Conservation (phyloP, 64 coral and sea anemone species). For the Dendronephthya gigantea region DNA sequence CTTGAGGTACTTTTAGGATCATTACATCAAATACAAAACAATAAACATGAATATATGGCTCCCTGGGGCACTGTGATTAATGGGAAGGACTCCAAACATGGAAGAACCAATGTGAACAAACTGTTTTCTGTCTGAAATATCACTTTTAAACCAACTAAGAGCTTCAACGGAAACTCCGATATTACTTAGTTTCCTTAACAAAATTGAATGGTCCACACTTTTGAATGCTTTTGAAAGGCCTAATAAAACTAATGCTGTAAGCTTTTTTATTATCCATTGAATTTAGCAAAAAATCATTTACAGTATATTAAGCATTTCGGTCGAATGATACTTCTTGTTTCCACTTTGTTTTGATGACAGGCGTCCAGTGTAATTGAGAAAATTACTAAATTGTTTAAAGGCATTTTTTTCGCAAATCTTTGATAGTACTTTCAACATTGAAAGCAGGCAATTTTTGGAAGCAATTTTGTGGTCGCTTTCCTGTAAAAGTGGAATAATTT, state of each 20-base stretch:
- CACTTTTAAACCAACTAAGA: too few relatives aligned
- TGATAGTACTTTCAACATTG: not conserved
- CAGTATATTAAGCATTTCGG: too few relatives aligned
- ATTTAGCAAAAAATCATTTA: too few relatives aligned
- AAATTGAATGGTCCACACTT: not conserved
- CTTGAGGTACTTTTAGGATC: too few relatives aligned
- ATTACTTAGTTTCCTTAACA: not conserved
- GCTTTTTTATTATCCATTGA: not conserved
- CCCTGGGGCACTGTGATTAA: not conserved
- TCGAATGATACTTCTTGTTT: not conserved
- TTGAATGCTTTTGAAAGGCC: slow-evolving; percentile 1
- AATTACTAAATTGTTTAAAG: not conserved
- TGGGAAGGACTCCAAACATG: not conserved
- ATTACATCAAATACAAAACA: not conserved
- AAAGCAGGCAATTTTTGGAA: not conserved
- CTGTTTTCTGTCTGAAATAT: too few relatives aligned
- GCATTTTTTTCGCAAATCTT: not conserved
- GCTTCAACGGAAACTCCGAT: too few relatives aligned
- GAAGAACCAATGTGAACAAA: too few relatives aligned
- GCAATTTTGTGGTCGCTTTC: not conserved
- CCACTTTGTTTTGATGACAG: not conserved
- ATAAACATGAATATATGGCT: not conserved
- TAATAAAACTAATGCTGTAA: not conserved
- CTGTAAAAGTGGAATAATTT: not conserved
- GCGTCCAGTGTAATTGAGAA: not conserved